A percentile compares a stretch with the other conserved stretches of the same genome.
These are phyloP conservation scores for Falco peregrinus DNA, from an alignment of 2,797 vertebrate genomes.

Conservation along the genomic window DNA sequence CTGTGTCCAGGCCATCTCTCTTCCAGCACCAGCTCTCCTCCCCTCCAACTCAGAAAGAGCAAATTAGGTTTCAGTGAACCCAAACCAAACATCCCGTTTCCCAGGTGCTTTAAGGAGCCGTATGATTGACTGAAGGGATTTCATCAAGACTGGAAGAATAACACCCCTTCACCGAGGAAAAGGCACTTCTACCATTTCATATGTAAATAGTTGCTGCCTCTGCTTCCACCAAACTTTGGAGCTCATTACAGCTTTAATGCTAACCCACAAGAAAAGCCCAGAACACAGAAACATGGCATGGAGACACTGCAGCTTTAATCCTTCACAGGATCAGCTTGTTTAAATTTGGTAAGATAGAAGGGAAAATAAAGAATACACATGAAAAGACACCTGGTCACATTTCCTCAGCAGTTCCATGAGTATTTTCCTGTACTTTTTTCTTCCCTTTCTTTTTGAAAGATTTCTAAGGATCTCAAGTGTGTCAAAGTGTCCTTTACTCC, in stretches of 20 bases:
- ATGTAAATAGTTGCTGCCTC: not conserved
- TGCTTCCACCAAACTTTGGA: not conserved
- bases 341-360: not conserved
- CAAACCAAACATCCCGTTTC: not conserved
- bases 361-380: not conserved
- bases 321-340: not conserved
- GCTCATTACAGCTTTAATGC: not conserved
- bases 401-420: not conserved
- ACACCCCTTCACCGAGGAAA: not conserved
- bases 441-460: not conserved
- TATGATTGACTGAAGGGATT: not conserved
- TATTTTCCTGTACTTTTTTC: not conserved
- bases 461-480: conserved; percentile 37
- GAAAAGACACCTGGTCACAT: not conserved
- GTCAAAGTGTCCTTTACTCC: conserved; percentile 27
- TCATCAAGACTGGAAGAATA: not conserved
- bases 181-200: not conserved
- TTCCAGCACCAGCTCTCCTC: not conserved
- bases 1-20: not conserved
- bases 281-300: not conserved
- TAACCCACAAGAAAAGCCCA: not conserved
- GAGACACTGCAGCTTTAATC: not conserved
- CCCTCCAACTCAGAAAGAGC: not conserved
- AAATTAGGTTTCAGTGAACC: not conserved
- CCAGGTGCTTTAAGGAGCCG: not conserved